Evolutionary conservation across 2,888 invertebrate genomes (phyloP), one percentile per base, ranked within the genome.

Genomic region (Tiliacea aurago): DNA sequence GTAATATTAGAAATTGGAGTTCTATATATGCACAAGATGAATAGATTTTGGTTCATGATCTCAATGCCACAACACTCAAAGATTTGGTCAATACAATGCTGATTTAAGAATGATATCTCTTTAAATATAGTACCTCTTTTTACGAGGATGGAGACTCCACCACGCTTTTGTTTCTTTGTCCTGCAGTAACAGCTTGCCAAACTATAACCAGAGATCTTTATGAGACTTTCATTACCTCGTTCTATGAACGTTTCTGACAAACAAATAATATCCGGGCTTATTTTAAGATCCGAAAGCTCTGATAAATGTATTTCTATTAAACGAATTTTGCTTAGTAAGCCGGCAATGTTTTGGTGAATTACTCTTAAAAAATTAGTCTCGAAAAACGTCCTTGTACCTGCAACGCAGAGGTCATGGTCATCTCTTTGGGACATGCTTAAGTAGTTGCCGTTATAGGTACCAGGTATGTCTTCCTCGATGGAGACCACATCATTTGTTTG

Each of bases 331-430:
- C 23, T 43, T 10, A 23, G 41, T 41, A 61, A 47, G 0, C 45
- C 62, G 11, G 62, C 45, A 20, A 63, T 63, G 45, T 63, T 47
- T 63, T 47, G 28, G 9, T 62, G 45, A 28, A 45, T 7, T 45
- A 45, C 20, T 45, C 28, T 28, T 11, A 62, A 1, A 3, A 4
- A 20, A 3, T 20, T 45, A 62, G 6, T 45, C 18, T 41, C 41
- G 15, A 41, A 59, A 62, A 62, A 62, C 23, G 18, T 18, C 10
- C 45, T 23, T 1, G 28, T 47, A 28, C n/a, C 37, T 1, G 58
- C 7, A 1, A 7, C n/a, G n/a, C n/a, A 7, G 7, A 28, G 28
- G 28, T 28, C 28, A 28, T 11, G 62, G 11, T 62, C 18, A 13
- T 37, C 58, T 2, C 4, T 45, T 23, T 45, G 6, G 23, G n/a